Base-by-base conservation (phyloP, 2,113 vertebrate species). In the Syngnathus floridae region DNA sequence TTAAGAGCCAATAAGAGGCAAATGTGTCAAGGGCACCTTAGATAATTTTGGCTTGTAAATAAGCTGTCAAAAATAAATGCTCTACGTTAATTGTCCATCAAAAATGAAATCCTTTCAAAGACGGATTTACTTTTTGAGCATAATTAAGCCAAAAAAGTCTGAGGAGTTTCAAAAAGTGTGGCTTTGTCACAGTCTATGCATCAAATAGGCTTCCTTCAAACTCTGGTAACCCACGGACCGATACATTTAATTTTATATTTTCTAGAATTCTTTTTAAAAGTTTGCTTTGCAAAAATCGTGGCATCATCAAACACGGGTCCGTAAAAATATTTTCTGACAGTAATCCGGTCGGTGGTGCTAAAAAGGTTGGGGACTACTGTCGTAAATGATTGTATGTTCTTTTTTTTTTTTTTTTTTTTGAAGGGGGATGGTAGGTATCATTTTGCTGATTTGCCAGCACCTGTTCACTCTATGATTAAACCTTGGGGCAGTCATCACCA, bases 151-250 rank as follows among this genome's bases (percentile, higher is more conserved):
- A 21, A 51, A n/a, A 51, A 51, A 51, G 48, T 3, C 48, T 3
- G 4, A 21, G 10, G 8, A 21, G 48, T 49, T n/a, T 19, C 48
- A 51, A n/a, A 51, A 21, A 65, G 74, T 69, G 12, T 62, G 17
- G 64, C 74, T 82, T 74, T 70, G 74, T 74, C 59, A 51, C 36
- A 37, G 17, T 66, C 52, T 66, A 62, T 78, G 65, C 51, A 9
- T 51, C 19, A 21, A 19, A 51, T 51, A 9, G 48, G 48, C 8
- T 51, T 51, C 19, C 48, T 54, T 54, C 4, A 26, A 22, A 54
- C 51, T 54, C 51, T 13, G 51, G 26, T 26, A 26, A 22, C 22
- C 22, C 22, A 22, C 22, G 22, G 22, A 22, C 22, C 22, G 22
- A 22, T 22, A 22, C 22, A 22, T 22, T 22, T 22, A 22, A 31